These are phyloP conservation scores for Ictalurus punctatus DNA, from an alignment of 2,113 vertebrate species.

Conservation along the genomic window DNA sequence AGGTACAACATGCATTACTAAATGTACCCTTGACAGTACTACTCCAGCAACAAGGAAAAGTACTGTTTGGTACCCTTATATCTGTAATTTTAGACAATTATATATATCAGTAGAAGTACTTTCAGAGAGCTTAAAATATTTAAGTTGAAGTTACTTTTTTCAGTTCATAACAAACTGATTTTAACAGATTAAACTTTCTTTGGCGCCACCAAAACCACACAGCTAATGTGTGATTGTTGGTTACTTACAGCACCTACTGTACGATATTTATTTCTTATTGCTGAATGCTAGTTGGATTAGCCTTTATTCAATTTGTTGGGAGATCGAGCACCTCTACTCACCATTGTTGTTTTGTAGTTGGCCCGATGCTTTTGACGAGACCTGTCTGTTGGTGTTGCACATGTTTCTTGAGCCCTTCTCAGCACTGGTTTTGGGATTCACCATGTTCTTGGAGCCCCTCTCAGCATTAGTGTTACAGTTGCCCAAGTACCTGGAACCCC, in stretches of 20 bases:
- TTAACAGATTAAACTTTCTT: neutral
- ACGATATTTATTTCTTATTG: neutral
- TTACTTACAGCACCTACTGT: neutral
- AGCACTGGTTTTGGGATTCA: neutral
- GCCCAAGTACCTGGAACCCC: neutral
- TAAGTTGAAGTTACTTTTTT: no score
- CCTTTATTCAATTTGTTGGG: neutral
- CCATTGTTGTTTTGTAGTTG: conserved; percentile 61
- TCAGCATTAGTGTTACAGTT: conserved; percentile 13
- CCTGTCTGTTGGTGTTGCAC: conserved; percentile 54
- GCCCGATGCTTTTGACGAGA: conserved; percentile 56
- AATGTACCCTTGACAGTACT: neutral
- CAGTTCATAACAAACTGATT: neutral
- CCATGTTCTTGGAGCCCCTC: neutral
- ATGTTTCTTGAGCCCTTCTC: conserved; percentile 26
- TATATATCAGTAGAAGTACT: neutral
- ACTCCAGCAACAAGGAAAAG: neutral
- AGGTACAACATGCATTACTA: neutral
- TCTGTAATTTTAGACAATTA: neutral
- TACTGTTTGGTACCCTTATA: neutral
- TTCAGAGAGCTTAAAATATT: neutral
- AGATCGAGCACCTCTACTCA: conserved; percentile 57
- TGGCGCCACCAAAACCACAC: neutral
- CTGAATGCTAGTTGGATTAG: neutral
- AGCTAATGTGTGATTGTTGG: neutral